Conservation (phyloP, 1,140 invertebrate genomes). For the Limonius californicus region DNA sequence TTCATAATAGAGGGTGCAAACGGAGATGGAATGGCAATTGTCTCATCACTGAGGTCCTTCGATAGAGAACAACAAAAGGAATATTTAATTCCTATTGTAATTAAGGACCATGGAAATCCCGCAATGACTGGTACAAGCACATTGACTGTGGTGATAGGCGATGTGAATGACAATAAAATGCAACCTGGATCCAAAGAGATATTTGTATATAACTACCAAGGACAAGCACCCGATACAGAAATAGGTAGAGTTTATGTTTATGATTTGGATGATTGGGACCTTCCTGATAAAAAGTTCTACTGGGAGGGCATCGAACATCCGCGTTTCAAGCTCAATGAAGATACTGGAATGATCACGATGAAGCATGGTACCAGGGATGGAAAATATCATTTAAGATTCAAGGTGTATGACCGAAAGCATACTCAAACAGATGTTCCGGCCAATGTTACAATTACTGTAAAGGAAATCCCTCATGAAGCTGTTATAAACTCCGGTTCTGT, state of each 20-base stretch:
- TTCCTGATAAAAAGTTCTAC: conserved; percentile 95
- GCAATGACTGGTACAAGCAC: conserved; percentile 94
- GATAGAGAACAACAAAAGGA: conserved; percentile 95
- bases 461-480: conserved; percentile 92
- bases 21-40: conserved; percentile 92
- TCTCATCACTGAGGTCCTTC: conserved; percentile 84
- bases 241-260: conserved; percentile 95
- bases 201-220: conserved; percentile 94
- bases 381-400: conserved; percentile 80
- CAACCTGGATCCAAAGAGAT: conserved; percentile 94
- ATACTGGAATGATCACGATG: conserved; percentile 95
- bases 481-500: conserved; percentile 94
- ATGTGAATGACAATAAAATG: conserved; percentile 97
- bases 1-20: conserved; percentile 77
- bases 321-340: conserved; percentile 82
- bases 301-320: conserved; percentile 81
- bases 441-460: conserved; percentile 89
- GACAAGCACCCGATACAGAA: conserved; percentile 85
- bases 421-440: conserved; percentile 88
- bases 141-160: conserved; percentile 91
- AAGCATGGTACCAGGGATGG: conserved; percentile 84
- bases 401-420: conserved; percentile 91
- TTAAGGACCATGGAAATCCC: conserved; percentile 83
- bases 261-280: conserved; percentile 96
- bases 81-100: conserved; percentile 90